Base-by-base conservation (phyloP, 1,140 invertebrate genomes). In the Formica exsecta region DNA sequence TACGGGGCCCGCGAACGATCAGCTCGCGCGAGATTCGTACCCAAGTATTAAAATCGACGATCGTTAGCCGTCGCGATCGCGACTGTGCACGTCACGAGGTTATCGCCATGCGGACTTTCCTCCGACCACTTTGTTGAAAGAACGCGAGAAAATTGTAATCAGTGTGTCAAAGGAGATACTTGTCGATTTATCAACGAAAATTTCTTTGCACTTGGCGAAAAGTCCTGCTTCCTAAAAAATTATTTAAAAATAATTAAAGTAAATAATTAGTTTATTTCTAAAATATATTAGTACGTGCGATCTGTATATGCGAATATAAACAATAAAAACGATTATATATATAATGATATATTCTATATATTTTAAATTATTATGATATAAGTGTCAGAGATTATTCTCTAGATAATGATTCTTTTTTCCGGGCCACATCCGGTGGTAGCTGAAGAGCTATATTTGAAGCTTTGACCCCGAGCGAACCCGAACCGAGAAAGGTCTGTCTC, bases 1-100 rank as follows among this genome's bases (percentile, higher is more conserved):
- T n/a, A 68, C 36, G 36, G 16, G 2, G 9, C n/a, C 51, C 7
- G 44, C 8, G 25, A 54, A 54, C 25, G 16, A 29, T 8, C 8
- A 2, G n/a, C 25, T 6, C 22, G 32, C 13, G 32, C 70, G 29
- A 61, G 48, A 68, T 65, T n/a, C 79, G 65, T 88, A 51, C 68
- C 83, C 70, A 83, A 84, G 86, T 70, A 77, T 44, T 44, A 66
- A 87, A 86, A 91, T 91, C 83, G 87, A 71, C 66, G 88, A 41
- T 87, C 91, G 61, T 92, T 89, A 88, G 80, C 64, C 38, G 76
- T 48, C 66, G 73, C 80, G 68, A 81, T 75, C n/a, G 22, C 19
- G 76, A 64, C 70, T 66, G 75, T 90, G 0, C 22, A 87, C 86
- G 89, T 90, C 90, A 90, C 75, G 80, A 90, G 88, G 91, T 92